phyloP scores from a whole-genome alignment of 2,888 invertebrate species.

The Sceliomorpha sp. region DNA sequence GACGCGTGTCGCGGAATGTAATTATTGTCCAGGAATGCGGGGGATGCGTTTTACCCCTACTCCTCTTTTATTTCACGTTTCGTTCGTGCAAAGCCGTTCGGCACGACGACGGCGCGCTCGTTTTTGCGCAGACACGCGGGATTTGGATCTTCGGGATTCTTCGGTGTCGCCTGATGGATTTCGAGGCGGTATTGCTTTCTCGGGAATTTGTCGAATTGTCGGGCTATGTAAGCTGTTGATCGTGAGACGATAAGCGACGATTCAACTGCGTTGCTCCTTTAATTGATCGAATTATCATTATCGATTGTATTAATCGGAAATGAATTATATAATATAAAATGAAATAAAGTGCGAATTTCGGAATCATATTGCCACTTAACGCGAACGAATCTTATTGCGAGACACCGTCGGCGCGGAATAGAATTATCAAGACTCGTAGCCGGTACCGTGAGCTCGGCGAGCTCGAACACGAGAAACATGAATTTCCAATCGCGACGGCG shows the following conservation, averaged over 20 bases:
- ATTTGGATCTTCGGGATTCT: conserved; percentile 37
- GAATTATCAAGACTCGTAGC: conserved; percentile 44
- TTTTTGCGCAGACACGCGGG: background rate
- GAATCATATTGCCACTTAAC: too few relatives aligned
- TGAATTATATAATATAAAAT: too few relatives aligned
- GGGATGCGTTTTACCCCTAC: conserved; percentile 25
- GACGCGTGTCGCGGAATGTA: conserved; percentile 46
- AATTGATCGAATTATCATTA: too few relatives aligned
- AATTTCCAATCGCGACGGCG: conserved; percentile 54
- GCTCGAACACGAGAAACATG: conserved; percentile 52
- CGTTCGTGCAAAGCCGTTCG: conserved; percentile 18
- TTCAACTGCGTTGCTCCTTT: too few relatives aligned
- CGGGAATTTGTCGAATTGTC: too few relatives aligned
- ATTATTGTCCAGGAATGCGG: conserved; percentile 42
- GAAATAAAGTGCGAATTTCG: too few relatives aligned
- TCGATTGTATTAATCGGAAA: too few relatives aligned
- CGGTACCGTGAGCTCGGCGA: conserved; percentile 24
- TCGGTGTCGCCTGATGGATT: conserved; percentile 11
- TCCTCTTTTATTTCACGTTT: too few relatives aligned
- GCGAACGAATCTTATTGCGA: conserved; percentile 41
- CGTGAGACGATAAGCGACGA: too few relatives aligned
- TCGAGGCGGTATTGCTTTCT: background rate
- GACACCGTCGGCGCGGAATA: conserved; percentile 14
- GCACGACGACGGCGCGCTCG: conserved; percentile 5
- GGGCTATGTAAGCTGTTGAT: too few relatives aligned